Conservation (phyloP, 2,113 vertebrate genomes). For the Tragelaphus buxtoni region DNA sequence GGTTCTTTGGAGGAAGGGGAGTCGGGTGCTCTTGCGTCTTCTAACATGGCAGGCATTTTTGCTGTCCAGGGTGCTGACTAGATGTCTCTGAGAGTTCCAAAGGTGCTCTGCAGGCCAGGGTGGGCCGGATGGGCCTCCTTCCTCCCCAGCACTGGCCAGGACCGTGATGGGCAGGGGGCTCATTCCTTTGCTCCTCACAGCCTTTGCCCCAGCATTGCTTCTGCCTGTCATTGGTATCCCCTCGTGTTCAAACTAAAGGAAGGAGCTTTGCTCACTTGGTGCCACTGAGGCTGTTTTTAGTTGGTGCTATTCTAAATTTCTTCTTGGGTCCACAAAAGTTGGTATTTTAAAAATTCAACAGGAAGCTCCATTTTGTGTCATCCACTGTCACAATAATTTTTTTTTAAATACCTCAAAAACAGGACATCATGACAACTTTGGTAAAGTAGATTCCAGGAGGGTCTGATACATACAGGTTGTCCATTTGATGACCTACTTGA, state of each 20-base stretch:
- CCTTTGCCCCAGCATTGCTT: not conserved
- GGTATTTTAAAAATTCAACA: constrained; percentile 59
- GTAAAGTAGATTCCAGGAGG: constrained; percentile 9
- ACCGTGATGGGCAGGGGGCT: not conserved
- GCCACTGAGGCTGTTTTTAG: constrained; percentile 60
- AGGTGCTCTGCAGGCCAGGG: not conserved
- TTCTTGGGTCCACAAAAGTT: constrained; percentile 64
- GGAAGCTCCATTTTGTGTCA: constrained; percentile 71
- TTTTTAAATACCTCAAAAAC: constrained; percentile 79
- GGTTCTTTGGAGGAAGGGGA: not conserved
- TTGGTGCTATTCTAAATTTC: constrained; percentile 76
- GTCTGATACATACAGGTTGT: constrained; percentile 33
- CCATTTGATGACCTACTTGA: constrained; percentile 27
- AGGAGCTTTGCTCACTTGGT: constrained; percentile 37
- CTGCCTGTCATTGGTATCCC: not conserved
- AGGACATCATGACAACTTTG: constrained; percentile 58
- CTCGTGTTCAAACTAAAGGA: constrained; percentile 26
- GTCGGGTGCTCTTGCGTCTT: not conserved
- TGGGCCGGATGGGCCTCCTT: not conserved
- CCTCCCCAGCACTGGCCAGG: not conserved
- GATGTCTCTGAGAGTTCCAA: not conserved
- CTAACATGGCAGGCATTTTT: not conserved
- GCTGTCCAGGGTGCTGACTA: constrained; percentile 30
- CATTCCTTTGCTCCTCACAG: not conserved
- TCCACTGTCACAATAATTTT: constrained; percentile 66